These are phyloP conservation scores for Deroptyus accipitrinus DNA, from an alignment of 2,113 vertebrate genomes.

Conservation along the genomic window DNA sequence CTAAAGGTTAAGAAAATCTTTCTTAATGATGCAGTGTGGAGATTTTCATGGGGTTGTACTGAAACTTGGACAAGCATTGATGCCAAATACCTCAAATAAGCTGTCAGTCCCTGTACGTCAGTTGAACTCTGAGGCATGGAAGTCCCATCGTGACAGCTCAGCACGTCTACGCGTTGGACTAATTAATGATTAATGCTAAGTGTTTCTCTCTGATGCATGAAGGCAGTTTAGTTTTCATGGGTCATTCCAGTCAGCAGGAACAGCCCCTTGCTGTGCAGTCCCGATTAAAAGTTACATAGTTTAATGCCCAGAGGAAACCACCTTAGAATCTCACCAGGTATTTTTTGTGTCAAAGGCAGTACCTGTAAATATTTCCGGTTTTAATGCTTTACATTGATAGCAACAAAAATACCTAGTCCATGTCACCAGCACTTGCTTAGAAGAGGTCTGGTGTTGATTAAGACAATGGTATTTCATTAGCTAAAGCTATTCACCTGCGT, in stretches of 20 bases:
- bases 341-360: background rate
- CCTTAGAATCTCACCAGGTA: background rate
- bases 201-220: background rate
- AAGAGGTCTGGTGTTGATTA: background rate
- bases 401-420: background rate
- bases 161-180: background rate
- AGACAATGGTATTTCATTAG: background rate
- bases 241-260: background rate
- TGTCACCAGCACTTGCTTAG: background rate
- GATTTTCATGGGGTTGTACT: background rate
- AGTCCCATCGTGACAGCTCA: background rate
- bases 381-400: background rate
- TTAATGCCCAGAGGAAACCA: background rate
- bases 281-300: background rate
- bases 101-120: background rate
- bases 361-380: background rate
- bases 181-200: background rate
- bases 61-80: background rate
- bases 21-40: background rate
- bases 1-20: background rate
- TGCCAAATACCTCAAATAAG: background rate
- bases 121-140: background rate
- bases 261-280: background rate
- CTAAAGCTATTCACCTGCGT: background rate
- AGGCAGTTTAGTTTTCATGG: slow-evolving; percentile 12